Percentiles rank a stretch among this genome's conserved stretches.
phyloP scores from a whole-genome alignment of 2,888 invertebrate species.

The Coelogynopora nodosa region DNA sequence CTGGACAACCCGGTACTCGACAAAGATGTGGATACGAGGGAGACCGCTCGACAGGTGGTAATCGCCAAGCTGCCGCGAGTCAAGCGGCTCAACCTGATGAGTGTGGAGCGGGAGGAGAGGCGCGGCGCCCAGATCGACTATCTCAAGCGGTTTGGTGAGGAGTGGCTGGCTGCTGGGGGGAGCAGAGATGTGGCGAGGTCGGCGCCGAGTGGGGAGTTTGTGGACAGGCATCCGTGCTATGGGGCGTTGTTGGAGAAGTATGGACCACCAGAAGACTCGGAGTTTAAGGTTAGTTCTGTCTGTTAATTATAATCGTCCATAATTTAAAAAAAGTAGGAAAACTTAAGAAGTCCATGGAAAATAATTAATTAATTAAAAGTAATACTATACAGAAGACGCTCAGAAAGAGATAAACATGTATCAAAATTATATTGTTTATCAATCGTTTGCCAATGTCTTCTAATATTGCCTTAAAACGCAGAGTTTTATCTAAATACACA shows the following conservation, averaged over 20 bases:
- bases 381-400: too few species aligned
- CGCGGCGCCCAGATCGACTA: conserved; percentile 87
- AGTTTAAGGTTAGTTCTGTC: conserved; percentile 65
- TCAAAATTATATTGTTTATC: too few species aligned
- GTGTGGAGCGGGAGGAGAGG: conserved; percentile 70
- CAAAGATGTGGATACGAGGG: conserved; percentile 64
- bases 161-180: conserved; percentile 61
- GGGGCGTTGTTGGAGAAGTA: conserved; percentile 71
- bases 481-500: too few species aligned
- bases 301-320: too few species aligned
- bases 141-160: conserved; percentile 72
- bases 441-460: too few species aligned
- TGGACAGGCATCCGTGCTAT: conserved; percentile 74
- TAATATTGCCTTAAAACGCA: too few species aligned
- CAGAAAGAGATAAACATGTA: too few species aligned
- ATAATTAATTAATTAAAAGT: too few species aligned
- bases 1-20: conserved; percentile 49
- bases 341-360: too few species aligned
- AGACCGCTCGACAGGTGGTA: conserved; percentile 75
- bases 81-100: conserved; percentile 63
- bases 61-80: conserved; percentile 76
- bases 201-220: conserved; percentile 63
- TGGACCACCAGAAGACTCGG: conserved; percentile 76
- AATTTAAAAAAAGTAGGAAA: too few species aligned
- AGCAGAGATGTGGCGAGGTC: conserved; percentile 58